These are phyloP conservation scores for Microcebus murinus DNA, from an alignment of 2,113 vertebrate species.

Conservation along the genomic window DNA sequence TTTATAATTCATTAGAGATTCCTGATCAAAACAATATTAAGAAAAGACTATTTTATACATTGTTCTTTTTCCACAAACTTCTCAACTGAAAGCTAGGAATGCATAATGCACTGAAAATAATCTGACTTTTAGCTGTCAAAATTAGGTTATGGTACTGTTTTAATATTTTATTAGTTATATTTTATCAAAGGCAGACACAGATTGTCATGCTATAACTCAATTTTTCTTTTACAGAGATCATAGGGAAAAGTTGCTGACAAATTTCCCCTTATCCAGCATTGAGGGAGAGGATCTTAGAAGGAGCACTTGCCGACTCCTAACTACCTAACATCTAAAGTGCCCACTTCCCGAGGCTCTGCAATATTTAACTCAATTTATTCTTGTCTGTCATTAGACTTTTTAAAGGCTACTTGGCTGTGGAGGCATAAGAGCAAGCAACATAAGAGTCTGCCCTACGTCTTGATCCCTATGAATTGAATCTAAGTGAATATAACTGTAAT, in stretches of 20 bases:
- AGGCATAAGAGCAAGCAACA: background rate
- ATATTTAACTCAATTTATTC: background rate
- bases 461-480: background rate
- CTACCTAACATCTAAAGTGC: background rate
- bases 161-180: slow-evolving; percentile 57
- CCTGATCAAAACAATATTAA: background rate
- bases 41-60: background rate
- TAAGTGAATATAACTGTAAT: background rate
- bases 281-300: background rate
- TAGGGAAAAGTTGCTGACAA: background rate
- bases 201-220: background rate
- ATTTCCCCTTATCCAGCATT: background rate
- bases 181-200: slow-evolving; percentile 30
- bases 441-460: background rate
- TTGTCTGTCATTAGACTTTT: background rate
- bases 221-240: slow-evolving; percentile 50
- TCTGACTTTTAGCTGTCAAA: slow-evolving; percentile 32
- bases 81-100: background rate
- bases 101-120: background rate
- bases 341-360: background rate
- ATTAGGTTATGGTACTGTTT: slow-evolving; percentile 5
- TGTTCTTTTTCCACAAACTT: background rate
- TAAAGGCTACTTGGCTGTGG: background rate
- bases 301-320: background rate
- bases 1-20: background rate